A percentile compares a stretch with the other conserved stretches of the same genome.
phyloP scores from a whole-genome alignment of 2,888 invertebrate species.

The Globia sparganii region DNA sequence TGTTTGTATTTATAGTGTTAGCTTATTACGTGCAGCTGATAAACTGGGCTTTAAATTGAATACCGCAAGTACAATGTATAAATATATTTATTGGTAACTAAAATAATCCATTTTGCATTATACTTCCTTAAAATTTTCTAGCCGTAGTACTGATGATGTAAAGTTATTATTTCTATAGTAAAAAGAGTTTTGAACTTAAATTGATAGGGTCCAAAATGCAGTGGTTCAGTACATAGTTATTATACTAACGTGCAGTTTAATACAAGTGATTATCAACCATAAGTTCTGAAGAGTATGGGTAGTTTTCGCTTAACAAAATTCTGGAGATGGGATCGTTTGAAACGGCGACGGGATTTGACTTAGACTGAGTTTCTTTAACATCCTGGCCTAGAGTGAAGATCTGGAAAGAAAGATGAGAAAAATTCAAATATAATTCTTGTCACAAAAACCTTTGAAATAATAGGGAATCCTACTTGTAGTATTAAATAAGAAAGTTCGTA shows the following conservation, averaged over 20 bases:
- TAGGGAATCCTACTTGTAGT: not conserved
- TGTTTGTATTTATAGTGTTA: not conserved
- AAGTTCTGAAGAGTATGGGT: conserved; percentile 8
- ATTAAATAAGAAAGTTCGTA: not conserved
- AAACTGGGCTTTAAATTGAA: not conserved
- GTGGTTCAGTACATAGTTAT: not conserved
- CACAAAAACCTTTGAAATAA: not conserved
- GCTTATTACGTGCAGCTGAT: not conserved
- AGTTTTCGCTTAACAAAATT: conserved; percentile 9
- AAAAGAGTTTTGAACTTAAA: not conserved
- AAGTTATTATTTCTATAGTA: not conserved
- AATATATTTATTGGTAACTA: not conserved
- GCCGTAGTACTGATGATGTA: not conserved
- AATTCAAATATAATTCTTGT: not conserved
- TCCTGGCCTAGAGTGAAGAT: not conserved
- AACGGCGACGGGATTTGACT: not conserved
- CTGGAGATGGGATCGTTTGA: conserved; percentile 14
- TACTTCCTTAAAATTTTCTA: not conserved
- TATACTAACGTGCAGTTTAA: not conserved
- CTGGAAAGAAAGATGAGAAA: conserved; percentile 2
- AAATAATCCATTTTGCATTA: not conserved
- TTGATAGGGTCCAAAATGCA: not conserved
- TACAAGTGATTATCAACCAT: conserved; percentile 14
- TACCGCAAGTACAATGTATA: not conserved
- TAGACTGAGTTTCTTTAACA: conserved; percentile 1